Percentiles rank a stretch among this genome's conserved stretches.
These are phyloP conservation scores for Holacanthella duospinosa DNA, from an alignment of 2,888 invertebrate genomes.

Conservation along the genomic window DNA sequence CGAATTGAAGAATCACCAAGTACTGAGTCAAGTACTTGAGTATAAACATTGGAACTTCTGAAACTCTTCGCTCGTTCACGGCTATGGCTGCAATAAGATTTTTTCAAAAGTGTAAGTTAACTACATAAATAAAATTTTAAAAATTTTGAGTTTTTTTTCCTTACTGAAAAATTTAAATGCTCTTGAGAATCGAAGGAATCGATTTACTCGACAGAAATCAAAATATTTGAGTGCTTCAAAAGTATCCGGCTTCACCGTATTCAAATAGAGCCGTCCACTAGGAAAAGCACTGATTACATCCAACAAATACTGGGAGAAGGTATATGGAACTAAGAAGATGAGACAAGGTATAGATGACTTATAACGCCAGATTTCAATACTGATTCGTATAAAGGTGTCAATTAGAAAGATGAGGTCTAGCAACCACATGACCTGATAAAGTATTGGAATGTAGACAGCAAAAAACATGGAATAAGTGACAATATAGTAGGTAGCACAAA, in stretches of 20 bases:
- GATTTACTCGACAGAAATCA: slow-evolving; percentile 23
- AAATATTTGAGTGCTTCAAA: slow-evolving; percentile 12
- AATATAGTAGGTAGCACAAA: neutral
- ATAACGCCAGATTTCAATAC: slow-evolving; percentile 26
- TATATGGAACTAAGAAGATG: slow-evolving; percentile 21
- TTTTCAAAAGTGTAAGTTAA: neutral
- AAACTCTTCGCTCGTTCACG: slow-evolving; percentile 16
- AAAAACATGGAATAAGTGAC: slow-evolving; percentile 19
- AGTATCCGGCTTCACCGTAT: slow-evolving; percentile 8
- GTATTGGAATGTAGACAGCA: slow-evolving; percentile 16
- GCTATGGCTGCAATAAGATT: slow-evolving; percentile 15
- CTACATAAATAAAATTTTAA: no score
- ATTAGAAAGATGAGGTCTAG: slow-evolving; percentile 13
- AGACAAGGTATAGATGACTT: slow-evolving; percentile 13
- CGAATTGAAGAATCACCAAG: slow-evolving; percentile 22
- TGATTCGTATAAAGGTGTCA: slow-evolving; percentile 20
- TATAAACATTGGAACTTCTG: slow-evolving; percentile 20
- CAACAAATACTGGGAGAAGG: slow-evolving; percentile 18
- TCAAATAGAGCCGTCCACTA: slow-evolving; percentile 16
- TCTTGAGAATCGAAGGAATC: slow-evolving; percentile 20
- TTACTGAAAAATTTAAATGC: slow-evolving; percentile 19
- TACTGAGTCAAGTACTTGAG: slow-evolving; percentile 24
- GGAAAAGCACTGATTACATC: slow-evolving; percentile 21
- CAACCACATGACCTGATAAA: slow-evolving; percentile 16
- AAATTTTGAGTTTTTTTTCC: no score